phyloP scores from a whole-genome alignment of 2,113 vertebrate genomes.

The Cyprinodon variegatus region DNA sequence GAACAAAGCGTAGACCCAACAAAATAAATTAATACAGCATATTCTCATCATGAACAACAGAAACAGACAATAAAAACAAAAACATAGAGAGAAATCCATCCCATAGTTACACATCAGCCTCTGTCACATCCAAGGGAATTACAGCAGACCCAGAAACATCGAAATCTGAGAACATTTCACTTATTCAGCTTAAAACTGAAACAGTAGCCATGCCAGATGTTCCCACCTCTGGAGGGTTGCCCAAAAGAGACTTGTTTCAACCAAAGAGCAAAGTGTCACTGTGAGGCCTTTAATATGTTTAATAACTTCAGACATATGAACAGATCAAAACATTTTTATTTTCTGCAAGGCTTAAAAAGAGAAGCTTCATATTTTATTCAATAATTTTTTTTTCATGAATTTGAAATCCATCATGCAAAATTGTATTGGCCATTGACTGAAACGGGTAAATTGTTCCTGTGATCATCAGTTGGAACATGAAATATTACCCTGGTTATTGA shows the following conservation, averaged over 20 bases:
- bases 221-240: slow-evolving; percentile 5
- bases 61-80: slow-evolving; percentile 34
- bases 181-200: slow-evolving; percentile 9
- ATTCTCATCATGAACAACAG: slow-evolving; percentile 26
- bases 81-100: slow-evolving; percentile 24
- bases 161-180: slow-evolving; percentile 15
- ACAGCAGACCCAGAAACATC: slow-evolving; percentile 13
- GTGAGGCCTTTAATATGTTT: slow-evolving; percentile 42
- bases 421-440: neutral
- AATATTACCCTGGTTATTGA: neutral
- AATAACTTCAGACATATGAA: slow-evolving; percentile 8
- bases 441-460: neutral
- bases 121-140: slow-evolving; percentile 17
- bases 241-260: slow-evolving; percentile 16
- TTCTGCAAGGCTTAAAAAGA: neutral
- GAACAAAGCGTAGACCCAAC: slow-evolving; percentile 48
- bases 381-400: neutral
- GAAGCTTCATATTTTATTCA: neutral
- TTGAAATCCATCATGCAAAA: neutral
- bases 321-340: neutral
- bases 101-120: slow-evolving; percentile 28
- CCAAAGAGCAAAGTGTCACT: slow-evolving; percentile 4
- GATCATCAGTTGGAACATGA: too few relatives aligned
- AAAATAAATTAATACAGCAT: slow-evolving; percentile 66
- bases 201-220: neutral